These are phyloP conservation scores for Harpalus rufipes DNA, from an alignment of 2,888 invertebrate species.

Conservation along the genomic window DNA sequence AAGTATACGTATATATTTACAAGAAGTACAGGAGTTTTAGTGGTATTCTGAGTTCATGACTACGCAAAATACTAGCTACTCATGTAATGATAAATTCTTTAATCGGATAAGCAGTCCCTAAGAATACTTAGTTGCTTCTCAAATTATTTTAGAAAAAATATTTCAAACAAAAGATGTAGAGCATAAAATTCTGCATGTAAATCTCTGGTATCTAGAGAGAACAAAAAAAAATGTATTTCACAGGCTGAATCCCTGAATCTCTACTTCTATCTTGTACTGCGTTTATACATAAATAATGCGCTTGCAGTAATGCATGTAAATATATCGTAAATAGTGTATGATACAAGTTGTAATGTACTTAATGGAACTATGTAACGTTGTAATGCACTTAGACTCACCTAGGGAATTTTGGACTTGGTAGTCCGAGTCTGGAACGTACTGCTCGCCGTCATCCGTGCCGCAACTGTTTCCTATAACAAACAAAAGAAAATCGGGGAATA, in stretches of 20 bases:
- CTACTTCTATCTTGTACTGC: conserved; percentile 5
- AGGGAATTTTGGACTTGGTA: conserved; percentile 70
- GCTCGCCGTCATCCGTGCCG: conserved; percentile 79
- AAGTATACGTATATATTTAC: too few relatives aligned
- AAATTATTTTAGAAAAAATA: too few relatives aligned
- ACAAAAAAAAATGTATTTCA: conserved; percentile 28
- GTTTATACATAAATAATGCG: conserved; percentile 51
- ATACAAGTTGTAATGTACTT: conserved; percentile 1
- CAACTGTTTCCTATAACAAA: conserved; percentile 78
- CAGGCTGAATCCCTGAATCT: not conserved
- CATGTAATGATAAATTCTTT: too few relatives aligned
- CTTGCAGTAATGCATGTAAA: conserved; percentile 37
- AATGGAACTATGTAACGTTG: conserved; percentile 18
- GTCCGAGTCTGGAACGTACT: conserved; percentile 78
- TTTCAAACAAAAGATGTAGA: too few relatives aligned
- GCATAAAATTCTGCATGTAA: too few relatives aligned
- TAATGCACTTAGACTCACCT: conserved; percentile 53
- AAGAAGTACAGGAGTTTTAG: too few relatives aligned
- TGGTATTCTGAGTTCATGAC: too few relatives aligned
- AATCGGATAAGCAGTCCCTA: too few relatives aligned
- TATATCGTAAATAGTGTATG: conserved; percentile 25
- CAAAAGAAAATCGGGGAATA: conserved; percentile 24
- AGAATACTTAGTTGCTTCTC: too few relatives aligned
- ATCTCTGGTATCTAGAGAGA: not conserved
- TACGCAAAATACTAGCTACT: too few relatives aligned